phyloP scores from a whole-genome alignment of 2,113 vertebrate species.

The Ellobius talpinus region DNA sequence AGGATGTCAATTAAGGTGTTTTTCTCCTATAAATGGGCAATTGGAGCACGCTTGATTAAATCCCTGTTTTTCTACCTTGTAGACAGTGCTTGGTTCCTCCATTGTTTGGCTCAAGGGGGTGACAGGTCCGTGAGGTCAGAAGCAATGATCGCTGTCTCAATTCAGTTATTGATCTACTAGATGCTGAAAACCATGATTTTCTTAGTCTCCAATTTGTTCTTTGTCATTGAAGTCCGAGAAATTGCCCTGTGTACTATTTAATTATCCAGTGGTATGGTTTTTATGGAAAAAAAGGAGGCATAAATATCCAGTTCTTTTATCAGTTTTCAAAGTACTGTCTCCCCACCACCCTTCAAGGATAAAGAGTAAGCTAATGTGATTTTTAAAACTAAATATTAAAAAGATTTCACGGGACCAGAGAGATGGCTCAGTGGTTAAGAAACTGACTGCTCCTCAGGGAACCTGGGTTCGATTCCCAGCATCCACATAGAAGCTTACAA shows the following conservation, averaged over 20 bases:
- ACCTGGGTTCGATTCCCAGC: neutral
- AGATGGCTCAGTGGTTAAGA: neutral
- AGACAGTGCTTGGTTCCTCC: neutral
- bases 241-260: neutral
- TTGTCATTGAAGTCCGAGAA: neutral
- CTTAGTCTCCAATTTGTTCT: constrained; percentile 17
- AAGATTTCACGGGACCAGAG: neutral
- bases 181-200: constrained; percentile 13
- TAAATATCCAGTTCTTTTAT: constrained; percentile 40
- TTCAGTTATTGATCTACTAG: neutral
- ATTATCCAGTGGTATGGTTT: neutral
- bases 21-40: neutral
- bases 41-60: neutral
- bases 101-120: neutral
- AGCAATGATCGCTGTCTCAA: neutral
- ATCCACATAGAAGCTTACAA: neutral
- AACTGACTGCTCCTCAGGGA: neutral
- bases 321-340: constrained; percentile 58
- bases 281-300: neutral
- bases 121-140: neutral
- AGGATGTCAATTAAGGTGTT: neutral
- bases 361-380: neutral
- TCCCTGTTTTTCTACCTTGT: neutral
- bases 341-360: neutral
- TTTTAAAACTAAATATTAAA: neutral